phyloP scores from a whole-genome alignment of 35 echinoderm and acorn worm genomes.

The Anneissia japonica region DNA sequence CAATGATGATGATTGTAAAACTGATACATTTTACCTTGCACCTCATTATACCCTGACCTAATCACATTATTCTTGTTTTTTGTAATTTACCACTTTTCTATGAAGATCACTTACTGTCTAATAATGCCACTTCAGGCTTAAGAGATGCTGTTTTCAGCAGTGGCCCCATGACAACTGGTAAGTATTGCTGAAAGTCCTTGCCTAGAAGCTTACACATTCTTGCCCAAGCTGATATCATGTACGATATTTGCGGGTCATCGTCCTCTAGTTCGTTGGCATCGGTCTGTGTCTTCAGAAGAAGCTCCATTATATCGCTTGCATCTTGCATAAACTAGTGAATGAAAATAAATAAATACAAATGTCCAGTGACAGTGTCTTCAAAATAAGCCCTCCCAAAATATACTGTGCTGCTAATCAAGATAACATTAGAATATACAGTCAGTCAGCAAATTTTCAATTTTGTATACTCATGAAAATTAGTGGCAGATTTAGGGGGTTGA shows the following conservation, averaged over 20 bases:
- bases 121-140: slow-evolving; percentile 83
- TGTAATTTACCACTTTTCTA: too few relatives aligned
- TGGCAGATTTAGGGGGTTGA: too few relatives aligned
- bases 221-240: slow-evolving; percentile 98
- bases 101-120: slow-evolving; percentile 98
- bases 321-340: slow-evolving; percentile 79
- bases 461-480: too few relatives aligned
- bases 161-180: slow-evolving; percentile 91
- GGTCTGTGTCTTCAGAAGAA: slow-evolving; percentile 74
- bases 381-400: too few relatives aligned
- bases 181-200: slow-evolving; percentile 71
- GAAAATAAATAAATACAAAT: background rate
- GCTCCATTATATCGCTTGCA: slow-evolving; percentile 76
- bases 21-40: too few relatives aligned
- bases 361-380: too few relatives aligned
- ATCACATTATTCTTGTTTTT: too few relatives aligned
- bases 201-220: slow-evolving; percentile 95
- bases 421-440: too few relatives aligned
- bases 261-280: slow-evolving; percentile 84
- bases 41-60: too few relatives aligned
- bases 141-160: slow-evolving; percentile 80
- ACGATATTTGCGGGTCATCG: slow-evolving; percentile 84
- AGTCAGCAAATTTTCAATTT: too few relatives aligned
- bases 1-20: too few relatives aligned
- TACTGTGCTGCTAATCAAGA: too few relatives aligned